Percentiles rank a stretch among this genome's conserved stretches.
These are phyloP conservation scores for Trachurus trachurus DNA, from an alignment of 2,797 vertebrate species.

Conservation along the genomic window DNA sequence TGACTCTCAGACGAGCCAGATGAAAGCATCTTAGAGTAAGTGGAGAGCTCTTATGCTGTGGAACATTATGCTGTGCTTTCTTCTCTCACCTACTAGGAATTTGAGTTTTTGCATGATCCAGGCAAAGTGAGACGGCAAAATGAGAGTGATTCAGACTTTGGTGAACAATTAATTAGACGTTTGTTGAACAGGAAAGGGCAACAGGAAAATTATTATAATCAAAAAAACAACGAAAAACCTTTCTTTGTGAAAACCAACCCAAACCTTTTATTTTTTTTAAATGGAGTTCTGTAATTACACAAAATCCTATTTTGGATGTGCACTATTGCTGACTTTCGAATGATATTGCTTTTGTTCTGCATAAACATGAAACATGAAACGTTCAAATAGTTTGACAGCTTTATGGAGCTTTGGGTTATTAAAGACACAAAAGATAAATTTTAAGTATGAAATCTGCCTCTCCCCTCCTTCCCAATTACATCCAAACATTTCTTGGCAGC, in stretches of 20 bases:
- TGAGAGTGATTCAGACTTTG: constrained; percentile 50
- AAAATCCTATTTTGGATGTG: neutral
- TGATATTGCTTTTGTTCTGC: constrained; percentile 24
- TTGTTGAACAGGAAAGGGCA: constrained; percentile 14
- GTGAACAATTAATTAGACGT: constrained; percentile 47
- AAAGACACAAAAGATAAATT: constrained; percentile 69
- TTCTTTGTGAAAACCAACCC: constrained; percentile 7
- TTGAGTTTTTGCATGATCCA: constrained; percentile 52
- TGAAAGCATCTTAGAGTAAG: constrained; percentile 78
- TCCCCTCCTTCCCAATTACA: constrained; percentile 62
- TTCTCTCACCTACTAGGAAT: constrained; percentile 59
- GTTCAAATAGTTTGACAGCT: constrained; percentile 51
- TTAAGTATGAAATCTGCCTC: constrained; percentile 66
- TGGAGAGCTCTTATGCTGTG: constrained; percentile 60
- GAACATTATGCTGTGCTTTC: constrained; percentile 61
- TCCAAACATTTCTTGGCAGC: constrained; percentile 79
- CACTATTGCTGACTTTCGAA: neutral
- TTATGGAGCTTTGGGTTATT: constrained; percentile 59
- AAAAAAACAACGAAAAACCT: neutral
- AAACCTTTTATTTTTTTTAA: neutral
- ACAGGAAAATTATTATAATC: constrained; percentile 1
- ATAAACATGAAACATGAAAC: constrained; percentile 27
- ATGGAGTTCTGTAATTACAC: neutral
- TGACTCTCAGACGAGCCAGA: constrained; percentile 63
- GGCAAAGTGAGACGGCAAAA: constrained; percentile 35